Conservation (phyloP, 2,113 vertebrate genomes). For the Periophthalmodon schlosseri region DNA sequence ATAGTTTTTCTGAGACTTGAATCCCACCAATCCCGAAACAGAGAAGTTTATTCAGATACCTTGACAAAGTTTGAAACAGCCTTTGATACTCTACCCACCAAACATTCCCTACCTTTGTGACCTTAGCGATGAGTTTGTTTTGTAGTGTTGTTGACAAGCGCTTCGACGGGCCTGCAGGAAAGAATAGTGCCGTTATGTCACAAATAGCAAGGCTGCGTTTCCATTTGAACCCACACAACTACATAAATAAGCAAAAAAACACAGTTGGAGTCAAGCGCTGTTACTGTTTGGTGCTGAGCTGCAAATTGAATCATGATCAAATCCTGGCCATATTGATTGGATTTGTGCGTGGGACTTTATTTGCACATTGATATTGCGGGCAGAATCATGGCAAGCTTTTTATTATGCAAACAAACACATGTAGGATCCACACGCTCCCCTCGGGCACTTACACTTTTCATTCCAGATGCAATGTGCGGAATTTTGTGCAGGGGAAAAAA, state of each 20-base stretch:
- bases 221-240: conserved; percentile 56
- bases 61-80: conserved; percentile 22
- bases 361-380: conserved; percentile 61
- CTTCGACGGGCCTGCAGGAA: conserved; percentile 33
- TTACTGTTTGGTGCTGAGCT: conserved; percentile 57
- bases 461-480: conserved; percentile 53
- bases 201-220: conserved; percentile 41
- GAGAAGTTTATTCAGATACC: conserved; percentile 12
- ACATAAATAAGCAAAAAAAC: conserved; percentile 29
- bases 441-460: conserved; percentile 50
- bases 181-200: conserved; percentile 44
- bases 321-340: conserved; percentile 65
- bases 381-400: conserved; percentile 38
- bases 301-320: conserved; percentile 71
- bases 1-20: background rate
- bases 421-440: conserved; percentile 29
- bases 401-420: conserved; percentile 59
- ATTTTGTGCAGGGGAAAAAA: conserved; percentile 27
- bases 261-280: conserved; percentile 49
- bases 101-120: conserved; percentile 49
- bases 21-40: conserved; percentile 16
- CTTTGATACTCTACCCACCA: conserved; percentile 22
- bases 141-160: conserved; percentile 49
- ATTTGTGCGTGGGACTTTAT: conserved; percentile 66
- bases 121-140: conserved; percentile 64